phyloP scores from a whole-genome alignment of 2,797 vertebrate species.

The Knipowitschia caucasica region DNA sequence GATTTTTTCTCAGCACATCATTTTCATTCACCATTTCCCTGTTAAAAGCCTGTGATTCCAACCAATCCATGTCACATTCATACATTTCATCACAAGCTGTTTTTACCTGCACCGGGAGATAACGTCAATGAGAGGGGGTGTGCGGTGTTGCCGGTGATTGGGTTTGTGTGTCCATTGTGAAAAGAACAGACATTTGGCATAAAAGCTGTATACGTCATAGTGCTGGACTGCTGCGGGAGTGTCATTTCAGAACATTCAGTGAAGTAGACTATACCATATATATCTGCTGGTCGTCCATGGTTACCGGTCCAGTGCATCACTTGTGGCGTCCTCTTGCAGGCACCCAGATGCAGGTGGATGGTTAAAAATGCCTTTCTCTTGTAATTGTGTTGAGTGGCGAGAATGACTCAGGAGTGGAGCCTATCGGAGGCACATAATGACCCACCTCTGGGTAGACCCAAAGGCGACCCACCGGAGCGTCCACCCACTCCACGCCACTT shows the following conservation, averaged over 20 bases:
- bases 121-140: slow-evolving; percentile 38
- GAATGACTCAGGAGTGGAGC: slow-evolving; percentile 70
- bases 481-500: slow-evolving; percentile 65
- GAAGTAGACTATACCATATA: slow-evolving; percentile 12
- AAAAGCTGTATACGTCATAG: slow-evolving; percentile 37
- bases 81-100: slow-evolving; percentile 25
- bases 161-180: slow-evolving; percentile 30
- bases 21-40: slow-evolving; percentile 56
- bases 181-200: slow-evolving; percentile 37
- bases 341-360: slow-evolving; percentile 44
- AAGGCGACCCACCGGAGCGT: slow-evolving; percentile 34
- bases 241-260: slow-evolving; percentile 22
- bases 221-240: slow-evolving; percentile 39
- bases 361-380: slow-evolving; percentile 61
- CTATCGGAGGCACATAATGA: slow-evolving; percentile 46
- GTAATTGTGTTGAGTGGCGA: slow-evolving; percentile 63
- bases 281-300: slow-evolving; percentile 21
- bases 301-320: slow-evolving; percentile 46
- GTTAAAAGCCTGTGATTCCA: slow-evolving; percentile 26
- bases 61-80: slow-evolving; percentile 25
- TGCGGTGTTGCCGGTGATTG: slow-evolving; percentile 17
- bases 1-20: slow-evolving; percentile 55
- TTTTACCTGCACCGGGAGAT: slow-evolving; percentile 27
- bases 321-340: slow-evolving; percentile 35
- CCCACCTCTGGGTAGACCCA: slow-evolving; percentile 25